phyloP scores from a whole-genome alignment of 92 coral and sea anemone species.

The Parazoanthus darwini region DNA sequence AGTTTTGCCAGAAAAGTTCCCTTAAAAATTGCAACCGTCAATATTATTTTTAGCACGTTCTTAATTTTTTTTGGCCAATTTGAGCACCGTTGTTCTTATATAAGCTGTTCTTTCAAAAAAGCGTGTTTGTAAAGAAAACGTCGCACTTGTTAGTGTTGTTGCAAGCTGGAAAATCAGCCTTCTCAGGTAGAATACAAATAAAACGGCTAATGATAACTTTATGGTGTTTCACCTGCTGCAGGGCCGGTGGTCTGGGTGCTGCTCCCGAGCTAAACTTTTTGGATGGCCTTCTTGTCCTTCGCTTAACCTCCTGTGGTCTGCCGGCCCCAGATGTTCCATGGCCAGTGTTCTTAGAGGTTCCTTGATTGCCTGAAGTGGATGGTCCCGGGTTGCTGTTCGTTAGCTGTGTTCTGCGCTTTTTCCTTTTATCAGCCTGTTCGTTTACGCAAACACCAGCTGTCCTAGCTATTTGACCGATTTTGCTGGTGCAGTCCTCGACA shows the following conservation, averaged over 20 bases:
- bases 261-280: constrained; percentile 7
- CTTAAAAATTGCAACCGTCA: background rate
- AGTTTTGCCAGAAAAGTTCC: too few relatives aligned
- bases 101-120: too few relatives aligned
- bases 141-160: background rate
- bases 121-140: background rate
- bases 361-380: background rate
- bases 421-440: background rate
- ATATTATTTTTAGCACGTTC: background rate
- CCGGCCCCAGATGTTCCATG: constrained; percentile 10
- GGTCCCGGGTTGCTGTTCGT: constrained; percentile 27
- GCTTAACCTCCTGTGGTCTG: constrained; percentile 21
- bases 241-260: constrained; percentile 20
- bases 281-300: constrained; percentile 4
- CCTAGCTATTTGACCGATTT: background rate
- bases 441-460: constrained; percentile 15
- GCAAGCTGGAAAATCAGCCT: background rate
- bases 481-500: background rate
- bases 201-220: background rate
- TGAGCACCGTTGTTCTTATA: too few relatives aligned
- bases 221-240: constrained; percentile 1
- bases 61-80: background rate
- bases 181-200: constrained; percentile 12
- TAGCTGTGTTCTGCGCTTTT: background rate
- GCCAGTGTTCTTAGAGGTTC: constrained; percentile 4